phyloP scores from a whole-genome alignment of 2,888 invertebrate species.

The Venustoraphidia nigricollis region DNA sequence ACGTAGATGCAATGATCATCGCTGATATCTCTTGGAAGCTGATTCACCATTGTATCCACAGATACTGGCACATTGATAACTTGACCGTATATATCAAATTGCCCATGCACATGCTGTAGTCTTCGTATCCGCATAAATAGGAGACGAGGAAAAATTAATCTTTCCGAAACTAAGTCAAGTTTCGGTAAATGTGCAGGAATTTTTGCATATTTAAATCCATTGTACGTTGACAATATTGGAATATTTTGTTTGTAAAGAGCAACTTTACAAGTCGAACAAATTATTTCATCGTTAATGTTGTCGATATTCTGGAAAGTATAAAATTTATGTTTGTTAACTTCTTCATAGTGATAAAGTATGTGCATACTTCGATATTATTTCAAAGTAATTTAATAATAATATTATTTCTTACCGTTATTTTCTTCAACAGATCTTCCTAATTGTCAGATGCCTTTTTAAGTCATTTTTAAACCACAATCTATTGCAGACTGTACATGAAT shows the following conservation, averaged over 20 bases:
- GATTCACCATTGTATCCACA: constrained; percentile 14
- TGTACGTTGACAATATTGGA: constrained; percentile 11
- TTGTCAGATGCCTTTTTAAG: constrained; percentile 5
- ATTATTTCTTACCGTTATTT: no score
- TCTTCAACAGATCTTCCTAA: no score
- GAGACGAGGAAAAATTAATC: constrained; percentile 15
- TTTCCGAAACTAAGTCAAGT: constrained; percentile 13
- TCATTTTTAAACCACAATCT: constrained; percentile 13
- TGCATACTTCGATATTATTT: no score
- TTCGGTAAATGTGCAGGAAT: constrained; percentile 11
- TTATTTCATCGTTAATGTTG: neutral
- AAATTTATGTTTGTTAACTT: no score
- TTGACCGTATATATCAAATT: constrained; percentile 15
- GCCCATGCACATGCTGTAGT: constrained; percentile 15
- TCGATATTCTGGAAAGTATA: constrained; percentile 1
- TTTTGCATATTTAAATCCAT: constrained; percentile 14
- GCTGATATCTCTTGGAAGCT: constrained; percentile 14
- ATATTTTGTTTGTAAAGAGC: constrained; percentile 3
- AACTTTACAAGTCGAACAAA: constrained; percentile 6
- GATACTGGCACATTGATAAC: constrained; percentile 17
- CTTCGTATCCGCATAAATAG: constrained; percentile 16
- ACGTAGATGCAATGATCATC: constrained; percentile 17
- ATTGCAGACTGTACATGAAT: constrained; percentile 12
- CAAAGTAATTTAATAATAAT: no score
- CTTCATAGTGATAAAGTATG: no score